Percentiles rank a stretch among this genome's conserved stretches.
These are phyloP conservation scores for Neostethus bicornis DNA, from an alignment of 2,797 vertebrate genomes.

Conservation along the genomic window DNA sequence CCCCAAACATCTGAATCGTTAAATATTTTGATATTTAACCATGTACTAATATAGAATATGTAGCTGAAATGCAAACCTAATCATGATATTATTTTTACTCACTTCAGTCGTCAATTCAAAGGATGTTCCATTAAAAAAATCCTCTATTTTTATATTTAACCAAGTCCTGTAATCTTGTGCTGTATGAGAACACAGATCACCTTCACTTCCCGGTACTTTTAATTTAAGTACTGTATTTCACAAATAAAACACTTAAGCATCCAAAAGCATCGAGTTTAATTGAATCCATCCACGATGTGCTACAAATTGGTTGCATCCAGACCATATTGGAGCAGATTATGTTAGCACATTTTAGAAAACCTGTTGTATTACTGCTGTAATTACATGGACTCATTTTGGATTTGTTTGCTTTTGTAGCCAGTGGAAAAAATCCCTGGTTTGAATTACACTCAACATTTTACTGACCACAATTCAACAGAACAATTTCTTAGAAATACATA, in stretches of 20 bases:
- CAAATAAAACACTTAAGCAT: too few relatives aligned
- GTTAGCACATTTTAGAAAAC: too few relatives aligned
- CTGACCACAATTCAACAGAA: slow-evolving; percentile 9
- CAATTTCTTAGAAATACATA: not conserved
- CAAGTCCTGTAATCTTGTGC: slow-evolving; percentile 3
- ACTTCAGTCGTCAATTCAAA: slow-evolving; percentile 8
- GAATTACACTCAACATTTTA: slow-evolving; percentile 1
- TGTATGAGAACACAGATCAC: slow-evolving; percentile 1
- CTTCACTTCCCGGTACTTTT: not conserved
- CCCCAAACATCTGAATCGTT: not conserved
- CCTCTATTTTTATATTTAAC: slow-evolving; percentile 44
- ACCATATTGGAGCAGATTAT: too few relatives aligned
- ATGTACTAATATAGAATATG: slow-evolving; percentile 13
- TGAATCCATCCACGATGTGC: not conserved
- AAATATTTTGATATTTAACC: not conserved
- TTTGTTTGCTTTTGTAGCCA: not conserved
- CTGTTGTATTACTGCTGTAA: too few relatives aligned
- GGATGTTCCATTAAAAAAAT: slow-evolving; percentile 30
- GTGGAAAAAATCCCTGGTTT: slow-evolving; percentile 3
- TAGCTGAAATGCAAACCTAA: not conserved
- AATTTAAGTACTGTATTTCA: not conserved
- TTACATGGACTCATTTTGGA: too few relatives aligned
- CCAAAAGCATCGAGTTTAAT: too few relatives aligned
- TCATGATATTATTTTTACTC: slow-evolving; percentile 1
- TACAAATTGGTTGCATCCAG: too few relatives aligned